Percentiles rank a stretch among this genome's conserved stretches.
Evolutionary conservation across 1,140 invertebrate species (phyloP).

Genomic region (Melitaea cinxia): DNA sequence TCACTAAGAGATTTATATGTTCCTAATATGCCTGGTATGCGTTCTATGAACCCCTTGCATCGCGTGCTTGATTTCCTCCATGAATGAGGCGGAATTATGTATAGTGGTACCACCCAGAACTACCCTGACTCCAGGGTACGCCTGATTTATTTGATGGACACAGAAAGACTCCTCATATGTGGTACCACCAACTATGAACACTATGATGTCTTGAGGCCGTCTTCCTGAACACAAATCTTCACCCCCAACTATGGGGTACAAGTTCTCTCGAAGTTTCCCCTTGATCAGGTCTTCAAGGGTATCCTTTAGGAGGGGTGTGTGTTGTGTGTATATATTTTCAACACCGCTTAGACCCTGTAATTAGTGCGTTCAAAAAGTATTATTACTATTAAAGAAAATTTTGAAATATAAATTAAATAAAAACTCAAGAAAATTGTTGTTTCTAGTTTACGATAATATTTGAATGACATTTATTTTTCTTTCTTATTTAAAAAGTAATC

Average conservation of each 20-base stretch:
- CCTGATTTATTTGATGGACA: conserved; percentile 92
- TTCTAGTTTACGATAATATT: no score
- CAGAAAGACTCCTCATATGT: conserved; percentile 97
- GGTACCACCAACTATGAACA: conserved; percentile 97
- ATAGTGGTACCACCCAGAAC: conserved; percentile 95
- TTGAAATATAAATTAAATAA: conserved; percentile 28
- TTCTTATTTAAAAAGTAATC: no score
- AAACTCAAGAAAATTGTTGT: no score
- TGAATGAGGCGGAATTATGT: conserved; percentile 93
- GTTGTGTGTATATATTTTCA: conserved; percentile 98
- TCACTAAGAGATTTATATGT: conserved; percentile 42
- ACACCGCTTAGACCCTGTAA: conserved; percentile 92
- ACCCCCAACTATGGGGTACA: conserved; percentile 91
- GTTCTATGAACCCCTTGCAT: conserved; percentile 81
- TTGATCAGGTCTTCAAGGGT: conserved; percentile 94
- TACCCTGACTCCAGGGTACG: conserved; percentile 88
- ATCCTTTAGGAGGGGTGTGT: conserved; percentile 92
- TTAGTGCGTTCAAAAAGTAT: no score
- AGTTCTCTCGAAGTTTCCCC: conserved; percentile 90
- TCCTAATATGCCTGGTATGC: conserved; percentile 75
- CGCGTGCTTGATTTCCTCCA: conserved; percentile 85
- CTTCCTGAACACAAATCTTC: conserved; percentile 80
- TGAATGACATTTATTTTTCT: no score
- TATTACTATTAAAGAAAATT: no score
- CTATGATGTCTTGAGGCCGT: conserved; percentile 93